Evolutionary conservation across 1,140 invertebrate genomes (phyloP).

Genomic region (Popillia japonica): DNA sequence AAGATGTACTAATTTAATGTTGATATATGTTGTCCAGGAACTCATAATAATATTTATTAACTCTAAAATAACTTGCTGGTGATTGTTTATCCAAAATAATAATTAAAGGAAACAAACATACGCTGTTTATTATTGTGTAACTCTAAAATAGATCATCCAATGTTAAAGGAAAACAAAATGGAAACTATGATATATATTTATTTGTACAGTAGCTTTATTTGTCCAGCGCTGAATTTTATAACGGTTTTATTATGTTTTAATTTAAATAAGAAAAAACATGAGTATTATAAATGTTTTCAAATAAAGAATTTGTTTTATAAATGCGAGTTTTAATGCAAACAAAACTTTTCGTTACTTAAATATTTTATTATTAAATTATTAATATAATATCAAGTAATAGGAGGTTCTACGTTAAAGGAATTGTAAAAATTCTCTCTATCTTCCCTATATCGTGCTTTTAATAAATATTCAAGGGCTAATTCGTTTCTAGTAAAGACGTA

Average conservation of each 20-base stretch:
- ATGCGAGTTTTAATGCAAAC: background rate
- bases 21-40: constrained; percentile 45
- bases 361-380: background rate
- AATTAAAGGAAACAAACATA: background rate
- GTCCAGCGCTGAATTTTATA: constrained; percentile 42
- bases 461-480: constrained; percentile 61
- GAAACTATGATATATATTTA: constrained; percentile 41
- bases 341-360: background rate
- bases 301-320: constrained; percentile 52
- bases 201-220: constrained; percentile 43
- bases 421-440: constrained; percentile 63
- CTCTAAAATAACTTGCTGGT: constrained; percentile 43
- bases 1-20: constrained; percentile 50
- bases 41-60: constrained; percentile 37
- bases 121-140: constrained; percentile 30
- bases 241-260: constrained; percentile 40
- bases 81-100: constrained; percentile 43
- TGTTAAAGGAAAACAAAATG: constrained; percentile 21
- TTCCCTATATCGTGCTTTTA: constrained; percentile 64
- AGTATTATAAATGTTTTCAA: constrained; percentile 53
- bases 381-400: constrained; percentile 35
- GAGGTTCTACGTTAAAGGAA: constrained; percentile 60
- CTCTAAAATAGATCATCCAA: constrained; percentile 22
- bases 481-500: constrained; percentile 60
- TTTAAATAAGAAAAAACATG: constrained; percentile 41